Percentiles rank a stretch among this genome's conserved stretches.
Conservation (phyloP, 2,888 invertebrate genomes). For the Andrena bicolor region DNA sequence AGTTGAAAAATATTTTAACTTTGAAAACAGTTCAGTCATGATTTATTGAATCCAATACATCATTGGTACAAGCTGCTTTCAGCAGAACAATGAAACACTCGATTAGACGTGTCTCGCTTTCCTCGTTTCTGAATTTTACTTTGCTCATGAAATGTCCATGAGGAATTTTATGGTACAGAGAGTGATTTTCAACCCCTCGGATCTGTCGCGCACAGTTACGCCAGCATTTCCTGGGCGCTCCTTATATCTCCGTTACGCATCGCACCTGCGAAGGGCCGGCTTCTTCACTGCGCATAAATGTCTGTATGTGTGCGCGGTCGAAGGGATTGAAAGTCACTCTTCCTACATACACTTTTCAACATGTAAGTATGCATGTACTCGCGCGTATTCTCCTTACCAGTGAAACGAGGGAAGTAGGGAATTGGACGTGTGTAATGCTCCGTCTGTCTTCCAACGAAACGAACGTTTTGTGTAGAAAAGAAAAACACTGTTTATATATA, state of each 20-base stretch:
- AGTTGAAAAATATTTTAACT: constrained; percentile 30
- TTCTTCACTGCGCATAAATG: too few species aligned
- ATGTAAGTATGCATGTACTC: background rate
- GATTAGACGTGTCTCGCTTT: constrained; percentile 25
- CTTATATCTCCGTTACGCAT: too few species aligned
- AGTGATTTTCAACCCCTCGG: too few species aligned
- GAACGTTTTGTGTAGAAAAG: constrained; percentile 55
- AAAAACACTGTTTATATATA: constrained; percentile 74
- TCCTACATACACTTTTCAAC: constrained; percentile 28
- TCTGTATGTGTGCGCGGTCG: too few species aligned
- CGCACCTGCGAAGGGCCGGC: too few species aligned
- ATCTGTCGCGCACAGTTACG: too few species aligned
- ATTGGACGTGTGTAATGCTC: constrained; percentile 18
- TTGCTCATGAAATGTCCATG: constrained; percentile 13
- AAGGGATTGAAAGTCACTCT: too few species aligned
- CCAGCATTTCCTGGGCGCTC: too few species aligned
- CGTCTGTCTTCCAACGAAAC: constrained; percentile 49
- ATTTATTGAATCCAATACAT: constrained; percentile 80
- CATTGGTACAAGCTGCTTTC: constrained; percentile 75
- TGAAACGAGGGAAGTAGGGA: constrained; percentile 22
- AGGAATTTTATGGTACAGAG: constrained; percentile 9
- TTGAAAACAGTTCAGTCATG: constrained; percentile 65
- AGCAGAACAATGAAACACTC: constrained; percentile 67
- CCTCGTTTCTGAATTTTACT: constrained; percentile 1
- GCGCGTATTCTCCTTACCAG: background rate